phyloP scores from a whole-genome alignment of 2,113 vertebrate genomes.

The Pangasianodon hypophthalmus region DNA sequence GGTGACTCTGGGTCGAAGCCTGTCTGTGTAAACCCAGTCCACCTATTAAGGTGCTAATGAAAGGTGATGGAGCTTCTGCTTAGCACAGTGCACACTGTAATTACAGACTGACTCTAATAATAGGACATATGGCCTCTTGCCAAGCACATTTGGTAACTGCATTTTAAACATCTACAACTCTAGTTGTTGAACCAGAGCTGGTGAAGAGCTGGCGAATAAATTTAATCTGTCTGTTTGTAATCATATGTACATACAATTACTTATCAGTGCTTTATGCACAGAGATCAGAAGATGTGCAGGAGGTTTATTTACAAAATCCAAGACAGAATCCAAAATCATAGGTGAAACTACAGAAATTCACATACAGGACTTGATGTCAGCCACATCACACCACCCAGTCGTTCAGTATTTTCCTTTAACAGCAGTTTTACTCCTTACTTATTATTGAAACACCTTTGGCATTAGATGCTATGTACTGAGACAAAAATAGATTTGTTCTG shows the following conservation, averaged over 20 bases:
- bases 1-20: background rate
- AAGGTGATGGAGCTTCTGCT: constrained; percentile 51
- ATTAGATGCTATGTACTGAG: too few relatives aligned
- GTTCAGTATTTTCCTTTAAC: too few relatives aligned
- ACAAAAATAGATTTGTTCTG: too few relatives aligned
- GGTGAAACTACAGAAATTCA: background rate
- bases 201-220: background rate
- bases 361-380: background rate
- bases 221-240: background rate
- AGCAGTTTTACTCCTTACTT: too few relatives aligned
- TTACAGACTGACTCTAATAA: constrained; percentile 58
- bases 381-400: background rate
- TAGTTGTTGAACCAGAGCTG: background rate
- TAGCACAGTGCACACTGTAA: constrained; percentile 52
- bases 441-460: too few relatives aligned
- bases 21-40: background rate
- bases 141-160: background rate
- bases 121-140: constrained; percentile 27
- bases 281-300: background rate
- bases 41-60: constrained; percentile 49
- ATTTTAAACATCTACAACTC: background rate
- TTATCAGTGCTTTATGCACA: background rate
- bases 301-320: background rate
- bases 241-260: background rate
- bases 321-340: background rate